phyloP scores from a whole-genome alignment of 2,888 invertebrate genomes.

The Seira sanloemensis region DNA sequence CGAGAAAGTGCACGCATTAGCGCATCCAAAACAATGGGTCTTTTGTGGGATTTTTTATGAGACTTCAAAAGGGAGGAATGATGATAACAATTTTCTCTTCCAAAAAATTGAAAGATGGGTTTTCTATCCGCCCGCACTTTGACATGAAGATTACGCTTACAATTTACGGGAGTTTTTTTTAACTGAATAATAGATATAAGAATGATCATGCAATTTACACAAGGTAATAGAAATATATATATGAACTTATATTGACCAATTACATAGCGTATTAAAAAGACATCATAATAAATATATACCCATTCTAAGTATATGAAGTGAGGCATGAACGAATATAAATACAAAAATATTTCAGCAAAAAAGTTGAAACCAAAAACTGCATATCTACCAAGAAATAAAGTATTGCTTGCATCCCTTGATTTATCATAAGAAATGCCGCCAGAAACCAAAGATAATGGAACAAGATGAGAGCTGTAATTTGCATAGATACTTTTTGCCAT shows the following conservation, averaged over 20 bases:
- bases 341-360: too few relatives aligned
- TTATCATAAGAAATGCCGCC: background rate
- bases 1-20: conserved; percentile 6
- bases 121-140: background rate
- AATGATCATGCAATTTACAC: conserved; percentile 50
- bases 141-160: background rate
- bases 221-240: background rate
- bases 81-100: background rate
- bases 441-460: background rate
- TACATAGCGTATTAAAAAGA: conserved; percentile 3
- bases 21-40: background rate
- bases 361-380: too few relatives aligned
- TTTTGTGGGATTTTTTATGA: background rate
- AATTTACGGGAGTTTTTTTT: background rate
- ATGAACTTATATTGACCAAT: background rate
- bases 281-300: too few relatives aligned
- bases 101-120: background rate
- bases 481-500: background rate
- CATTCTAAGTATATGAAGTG: too few relatives aligned
- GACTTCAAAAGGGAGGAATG: background rate
- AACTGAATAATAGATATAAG: conserved; percentile 5
- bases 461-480: background rate
- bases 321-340: too few relatives aligned
- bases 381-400: background rate
- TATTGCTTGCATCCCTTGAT: background rate